Percentiles rank a stretch among this genome's conserved stretches.
Conservation (phyloP, 1,140 invertebrate species). For the Geopemphigus sp. region DNA sequence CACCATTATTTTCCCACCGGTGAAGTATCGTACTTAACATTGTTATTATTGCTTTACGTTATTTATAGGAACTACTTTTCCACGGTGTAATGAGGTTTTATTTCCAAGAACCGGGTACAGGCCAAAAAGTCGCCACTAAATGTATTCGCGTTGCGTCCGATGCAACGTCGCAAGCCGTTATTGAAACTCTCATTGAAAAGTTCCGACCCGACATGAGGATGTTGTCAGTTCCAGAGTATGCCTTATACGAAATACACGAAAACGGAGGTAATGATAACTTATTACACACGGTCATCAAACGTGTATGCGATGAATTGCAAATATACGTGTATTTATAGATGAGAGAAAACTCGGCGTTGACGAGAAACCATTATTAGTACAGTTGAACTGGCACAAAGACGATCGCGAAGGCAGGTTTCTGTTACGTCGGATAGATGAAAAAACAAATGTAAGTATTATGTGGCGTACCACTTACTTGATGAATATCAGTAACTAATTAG, state of each 20-base stretch:
- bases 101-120: conserved; percentile 94
- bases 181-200: conserved; percentile 96
- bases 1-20: background rate
- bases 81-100: conserved; percentile 99
- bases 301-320: background rate
- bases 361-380: conserved; percentile 95
- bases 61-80: conserved; percentile 90
- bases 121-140: conserved; percentile 97
- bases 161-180: conserved; percentile 90
- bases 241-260: conserved; percentile 95
- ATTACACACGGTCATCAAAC: too few species aligned
- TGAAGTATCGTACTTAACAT: too few species aligned
- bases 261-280: conserved; percentile 69
- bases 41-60: conserved; percentile 51
- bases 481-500: background rate
- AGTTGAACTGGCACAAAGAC: conserved; percentile 98
- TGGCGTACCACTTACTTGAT: background rate
- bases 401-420: conserved; percentile 96
- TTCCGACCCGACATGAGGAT: conserved; percentile 99
- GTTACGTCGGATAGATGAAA: conserved; percentile 82
- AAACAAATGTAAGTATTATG: conserved; percentile 62
- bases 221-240: conserved; percentile 92
- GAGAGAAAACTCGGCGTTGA: conserved; percentile 84
- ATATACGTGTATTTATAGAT: conserved; percentile 61
- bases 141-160: conserved; percentile 96